Conservation (phyloP, 1,140 invertebrate species). For the Zelostemma sp. region DNA sequence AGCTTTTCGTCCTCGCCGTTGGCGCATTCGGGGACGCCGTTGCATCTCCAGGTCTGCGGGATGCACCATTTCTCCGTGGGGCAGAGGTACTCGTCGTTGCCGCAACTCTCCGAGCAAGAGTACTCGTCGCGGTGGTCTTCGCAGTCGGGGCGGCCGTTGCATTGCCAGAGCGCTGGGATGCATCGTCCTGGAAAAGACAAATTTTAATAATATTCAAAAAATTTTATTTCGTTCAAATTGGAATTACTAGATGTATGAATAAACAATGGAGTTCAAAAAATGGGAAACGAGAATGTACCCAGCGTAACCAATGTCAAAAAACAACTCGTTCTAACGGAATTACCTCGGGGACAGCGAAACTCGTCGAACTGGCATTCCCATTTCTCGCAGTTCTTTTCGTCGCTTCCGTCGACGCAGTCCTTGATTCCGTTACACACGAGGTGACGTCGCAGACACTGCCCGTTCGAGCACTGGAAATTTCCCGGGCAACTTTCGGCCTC, state of each 20-base stretch:
- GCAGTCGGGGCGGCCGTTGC: constrained; percentile 79
- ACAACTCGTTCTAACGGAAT: too few species aligned
- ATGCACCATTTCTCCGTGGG: constrained; percentile 72
- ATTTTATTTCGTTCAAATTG: too few species aligned
- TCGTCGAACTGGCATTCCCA: constrained; percentile 75
- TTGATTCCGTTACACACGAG: constrained; percentile 81
- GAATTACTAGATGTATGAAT: too few species aligned
- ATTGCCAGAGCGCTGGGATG: constrained; percentile 74
- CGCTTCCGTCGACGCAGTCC: constrained; percentile 79
- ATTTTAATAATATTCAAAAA: too few species aligned
- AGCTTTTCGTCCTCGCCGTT: constrained; percentile 77
- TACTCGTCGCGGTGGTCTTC: constrained; percentile 76
- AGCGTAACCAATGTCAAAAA: too few species aligned
- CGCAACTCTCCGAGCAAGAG: constrained; percentile 72
- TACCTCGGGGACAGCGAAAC: constrained; percentile 70
- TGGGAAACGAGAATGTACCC: too few species aligned
- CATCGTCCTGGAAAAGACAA: constrained; percentile 65
- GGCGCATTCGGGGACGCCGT: constrained; percentile 74
- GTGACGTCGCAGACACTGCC: constrained; percentile 78
- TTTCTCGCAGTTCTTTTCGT: constrained; percentile 76
- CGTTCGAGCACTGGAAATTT: constrained; percentile 77
- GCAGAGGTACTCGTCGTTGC: constrained; percentile 73
- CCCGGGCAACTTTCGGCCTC: constrained; percentile 71
- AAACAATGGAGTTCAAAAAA: too few species aligned
- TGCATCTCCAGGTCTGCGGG: constrained; percentile 73